These are phyloP conservation scores for Cheirogaleus medius DNA, from an alignment of 2,113 vertebrate genomes.

Conservation along the genomic window DNA sequence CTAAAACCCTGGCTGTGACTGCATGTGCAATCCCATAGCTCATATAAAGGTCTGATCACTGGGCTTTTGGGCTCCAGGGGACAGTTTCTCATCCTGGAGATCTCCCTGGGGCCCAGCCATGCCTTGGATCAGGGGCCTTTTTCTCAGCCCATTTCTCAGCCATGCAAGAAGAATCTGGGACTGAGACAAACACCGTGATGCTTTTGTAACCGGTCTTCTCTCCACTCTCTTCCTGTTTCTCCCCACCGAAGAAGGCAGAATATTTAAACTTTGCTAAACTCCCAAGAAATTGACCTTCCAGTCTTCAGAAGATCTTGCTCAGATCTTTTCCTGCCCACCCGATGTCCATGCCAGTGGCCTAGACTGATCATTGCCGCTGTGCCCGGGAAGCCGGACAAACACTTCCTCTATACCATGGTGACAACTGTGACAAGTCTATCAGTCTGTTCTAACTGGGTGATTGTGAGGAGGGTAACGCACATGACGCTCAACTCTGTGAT, in stretches of 20 bases:
- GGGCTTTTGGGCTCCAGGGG: background rate
- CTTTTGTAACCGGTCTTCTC: background rate
- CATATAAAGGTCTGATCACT: background rate
- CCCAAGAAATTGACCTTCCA: background rate
- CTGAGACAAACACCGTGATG: background rate
- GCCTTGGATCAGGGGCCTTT: background rate
- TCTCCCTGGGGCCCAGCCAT: background rate
- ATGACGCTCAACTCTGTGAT: slow-evolving; percentile 59
- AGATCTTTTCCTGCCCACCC: background rate
- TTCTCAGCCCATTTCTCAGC: background rate
- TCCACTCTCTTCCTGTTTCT: background rate
- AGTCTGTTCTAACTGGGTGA: slow-evolving; percentile 43
- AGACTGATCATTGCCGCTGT: background rate
- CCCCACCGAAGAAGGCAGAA: background rate
- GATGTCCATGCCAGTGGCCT: background rate
- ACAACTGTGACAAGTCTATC: background rate
- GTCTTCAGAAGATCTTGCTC: background rate
- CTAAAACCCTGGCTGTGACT: background rate
- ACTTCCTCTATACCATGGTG: background rate
- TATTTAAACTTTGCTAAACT: slow-evolving; percentile 11
- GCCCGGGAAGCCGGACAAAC: background rate
- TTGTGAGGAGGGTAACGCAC: slow-evolving; percentile 41
- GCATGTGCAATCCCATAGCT: background rate
- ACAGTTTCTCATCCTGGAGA: background rate
- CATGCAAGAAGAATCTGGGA: background rate